Evolutionary conservation across 2,888 invertebrate genomes (phyloP).

Genomic region (Macroteleia sp.): DNA sequence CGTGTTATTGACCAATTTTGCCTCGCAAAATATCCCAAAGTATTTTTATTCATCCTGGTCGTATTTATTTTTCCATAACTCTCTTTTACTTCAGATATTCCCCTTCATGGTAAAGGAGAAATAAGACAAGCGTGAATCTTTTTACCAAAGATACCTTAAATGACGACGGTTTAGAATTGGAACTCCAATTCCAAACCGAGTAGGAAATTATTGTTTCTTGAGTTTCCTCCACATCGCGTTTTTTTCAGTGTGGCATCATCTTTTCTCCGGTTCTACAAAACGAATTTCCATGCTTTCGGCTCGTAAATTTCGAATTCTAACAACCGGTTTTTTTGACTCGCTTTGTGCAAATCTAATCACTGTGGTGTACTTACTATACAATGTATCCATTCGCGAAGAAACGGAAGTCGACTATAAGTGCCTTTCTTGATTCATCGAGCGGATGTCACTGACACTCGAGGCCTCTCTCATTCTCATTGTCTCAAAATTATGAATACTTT

Average conservation of each 20-base stretch:
- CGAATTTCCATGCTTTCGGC: too few relatives aligned
- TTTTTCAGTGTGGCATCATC: too few relatives aligned
- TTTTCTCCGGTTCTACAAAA: too few relatives aligned
- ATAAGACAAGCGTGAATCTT: not conserved
- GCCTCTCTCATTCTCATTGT: conserved; percentile 49
- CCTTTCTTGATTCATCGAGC: conserved; percentile 72
- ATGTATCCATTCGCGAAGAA: conserved; percentile 49
- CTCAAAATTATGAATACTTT: conserved; percentile 52
- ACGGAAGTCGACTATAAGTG: conserved; percentile 72
- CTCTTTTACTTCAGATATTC: conserved; percentile 11
- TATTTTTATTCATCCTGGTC: conserved; percentile 43
- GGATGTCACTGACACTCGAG: conserved; percentile 72
- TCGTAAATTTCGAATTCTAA: too few relatives aligned
- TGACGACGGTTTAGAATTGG: too few relatives aligned
- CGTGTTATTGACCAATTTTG: conserved; percentile 59
- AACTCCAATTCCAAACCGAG: too few relatives aligned
- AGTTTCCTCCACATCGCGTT: too few relatives aligned
- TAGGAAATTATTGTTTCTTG: too few relatives aligned
- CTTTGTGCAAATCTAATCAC: conserved; percentile 50
- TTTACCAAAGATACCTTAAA: not conserved
- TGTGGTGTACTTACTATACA: conserved; percentile 30
- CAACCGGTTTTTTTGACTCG: conserved; percentile 54
- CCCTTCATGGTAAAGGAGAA: not conserved
- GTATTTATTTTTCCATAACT: conserved; percentile 36
- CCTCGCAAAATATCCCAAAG: conserved; percentile 39